phyloP scores from a whole-genome alignment of 2,888 invertebrate genomes.

The Prionchulus punctatus region DNA sequence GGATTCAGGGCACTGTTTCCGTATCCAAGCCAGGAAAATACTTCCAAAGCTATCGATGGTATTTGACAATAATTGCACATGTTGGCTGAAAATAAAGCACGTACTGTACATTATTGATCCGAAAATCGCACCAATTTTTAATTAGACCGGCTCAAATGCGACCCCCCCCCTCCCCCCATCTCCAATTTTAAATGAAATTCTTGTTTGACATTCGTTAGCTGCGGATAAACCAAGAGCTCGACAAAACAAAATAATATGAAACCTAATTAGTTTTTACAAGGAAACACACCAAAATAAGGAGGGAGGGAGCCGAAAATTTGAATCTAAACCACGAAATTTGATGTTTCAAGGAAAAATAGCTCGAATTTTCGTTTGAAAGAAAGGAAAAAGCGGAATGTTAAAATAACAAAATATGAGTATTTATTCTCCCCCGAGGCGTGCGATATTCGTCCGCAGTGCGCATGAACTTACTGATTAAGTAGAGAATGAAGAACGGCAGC shows the following conservation, averaged over 20 bases:
- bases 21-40: background rate
- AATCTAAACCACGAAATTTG: too few species aligned
- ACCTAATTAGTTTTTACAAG: too few species aligned
- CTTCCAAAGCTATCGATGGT: background rate
- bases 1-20: background rate
- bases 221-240: background rate
- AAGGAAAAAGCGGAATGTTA: too few species aligned
- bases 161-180: background rate
- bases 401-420: background rate
- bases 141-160: background rate
- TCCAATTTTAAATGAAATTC: background rate
- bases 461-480: conserved; percentile 1
- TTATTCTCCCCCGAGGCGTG: background rate
- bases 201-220: background rate
- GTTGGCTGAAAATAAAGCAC: background rate
- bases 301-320: too few species aligned
- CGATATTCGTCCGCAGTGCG: background rate
- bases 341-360: too few species aligned
- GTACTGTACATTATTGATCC: too few species aligned
- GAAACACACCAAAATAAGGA: too few species aligned
- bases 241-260: background rate
- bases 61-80: background rate
- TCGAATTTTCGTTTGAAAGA: too few species aligned
- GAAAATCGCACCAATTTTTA: too few species aligned
- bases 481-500: conserved; percentile 5